Percentiles rank a stretch among this genome's conserved stretches.
These are phyloP conservation scores for Bradypodion ventrale DNA, from an alignment of 2,797 vertebrate genomes.

Conservation along the genomic window DNA sequence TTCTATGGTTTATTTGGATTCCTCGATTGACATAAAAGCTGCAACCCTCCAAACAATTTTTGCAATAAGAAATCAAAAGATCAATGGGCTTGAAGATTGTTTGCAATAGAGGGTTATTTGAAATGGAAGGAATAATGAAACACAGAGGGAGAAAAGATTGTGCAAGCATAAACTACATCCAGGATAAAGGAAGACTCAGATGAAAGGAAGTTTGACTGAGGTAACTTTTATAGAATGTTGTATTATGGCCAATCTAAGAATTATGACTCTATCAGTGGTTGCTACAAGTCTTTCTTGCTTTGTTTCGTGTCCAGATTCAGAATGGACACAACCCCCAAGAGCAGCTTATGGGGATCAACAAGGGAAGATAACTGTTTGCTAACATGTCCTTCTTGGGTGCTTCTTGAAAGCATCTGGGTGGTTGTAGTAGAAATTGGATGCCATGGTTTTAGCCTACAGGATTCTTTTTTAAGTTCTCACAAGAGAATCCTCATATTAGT, in stretches of 20 bases:
- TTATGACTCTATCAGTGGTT: not conserved
- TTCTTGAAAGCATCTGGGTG: not conserved
- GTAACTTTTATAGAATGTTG: constrained; percentile 9
- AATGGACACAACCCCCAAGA: not conserved
- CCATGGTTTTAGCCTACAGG: not conserved
- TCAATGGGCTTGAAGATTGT: constrained; percentile 1
- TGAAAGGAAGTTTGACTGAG: not conserved
- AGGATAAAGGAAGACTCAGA: not conserved
- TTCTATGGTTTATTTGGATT: not conserved
- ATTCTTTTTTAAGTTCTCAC: not conserved
- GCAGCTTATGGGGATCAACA: not conserved
- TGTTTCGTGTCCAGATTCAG: not conserved
- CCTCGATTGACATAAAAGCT: constrained; percentile 9
- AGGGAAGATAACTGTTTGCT: not conserved
- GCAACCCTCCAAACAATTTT: constrained; percentile 8
- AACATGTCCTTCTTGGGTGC: not conserved
- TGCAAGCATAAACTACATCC: constrained; percentile 8
- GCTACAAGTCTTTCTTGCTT: not conserved
- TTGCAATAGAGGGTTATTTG: constrained; percentile 1
- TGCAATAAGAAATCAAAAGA: constrained; percentile 18
- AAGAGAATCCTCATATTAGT: not conserved
- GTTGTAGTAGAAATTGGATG: not conserved
- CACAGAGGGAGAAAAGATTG: not conserved
- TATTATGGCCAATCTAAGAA: not conserved
- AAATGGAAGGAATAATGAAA: constrained; percentile 21